Conservation (phyloP, 1,140 invertebrate genomes). For the Samia ricini region DNA sequence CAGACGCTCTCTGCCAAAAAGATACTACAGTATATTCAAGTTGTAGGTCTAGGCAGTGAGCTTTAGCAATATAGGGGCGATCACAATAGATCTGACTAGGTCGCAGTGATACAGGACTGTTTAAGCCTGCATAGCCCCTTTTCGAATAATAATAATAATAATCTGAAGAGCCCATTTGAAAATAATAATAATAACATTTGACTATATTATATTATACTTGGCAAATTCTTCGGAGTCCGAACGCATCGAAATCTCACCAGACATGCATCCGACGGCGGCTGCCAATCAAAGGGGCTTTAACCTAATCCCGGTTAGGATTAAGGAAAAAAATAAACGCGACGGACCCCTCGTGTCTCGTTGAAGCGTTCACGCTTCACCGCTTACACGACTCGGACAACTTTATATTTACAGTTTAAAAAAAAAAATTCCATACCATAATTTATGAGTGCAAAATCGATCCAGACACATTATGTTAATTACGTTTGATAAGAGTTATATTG, state of each 20-base stretch:
- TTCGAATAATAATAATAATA: too few relatives aligned
- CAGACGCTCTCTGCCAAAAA: too few relatives aligned
- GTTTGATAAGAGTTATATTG: neutral
- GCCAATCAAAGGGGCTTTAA: constrained; percentile 73
- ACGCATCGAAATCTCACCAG: constrained; percentile 43
- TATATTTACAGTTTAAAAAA: neutral
- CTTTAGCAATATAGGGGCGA: too few relatives aligned
- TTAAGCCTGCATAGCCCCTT: too few relatives aligned
- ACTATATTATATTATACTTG: too few relatives aligned
- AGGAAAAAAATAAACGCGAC: constrained; percentile 65
- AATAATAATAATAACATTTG: too few relatives aligned
- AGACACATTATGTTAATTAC: neutral
- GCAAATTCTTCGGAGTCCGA: neutral
- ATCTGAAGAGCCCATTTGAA: too few relatives aligned
- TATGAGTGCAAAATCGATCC: neutral
- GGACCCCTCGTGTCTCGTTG: constrained; percentile 60
- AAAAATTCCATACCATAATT: too few relatives aligned
- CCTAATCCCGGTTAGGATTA: constrained; percentile 71
- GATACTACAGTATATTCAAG: too few relatives aligned
- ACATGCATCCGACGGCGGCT: constrained; percentile 69
- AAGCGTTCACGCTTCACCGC: constrained; percentile 68
- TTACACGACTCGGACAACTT: constrained; percentile 28
- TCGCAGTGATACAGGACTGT: too few relatives aligned
- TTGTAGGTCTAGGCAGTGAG: too few relatives aligned
- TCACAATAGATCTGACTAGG: too few relatives aligned